Evolutionary conservation across 2,888 invertebrate genomes (phyloP).

Genomic region (Scaptomyza parva): DNA sequence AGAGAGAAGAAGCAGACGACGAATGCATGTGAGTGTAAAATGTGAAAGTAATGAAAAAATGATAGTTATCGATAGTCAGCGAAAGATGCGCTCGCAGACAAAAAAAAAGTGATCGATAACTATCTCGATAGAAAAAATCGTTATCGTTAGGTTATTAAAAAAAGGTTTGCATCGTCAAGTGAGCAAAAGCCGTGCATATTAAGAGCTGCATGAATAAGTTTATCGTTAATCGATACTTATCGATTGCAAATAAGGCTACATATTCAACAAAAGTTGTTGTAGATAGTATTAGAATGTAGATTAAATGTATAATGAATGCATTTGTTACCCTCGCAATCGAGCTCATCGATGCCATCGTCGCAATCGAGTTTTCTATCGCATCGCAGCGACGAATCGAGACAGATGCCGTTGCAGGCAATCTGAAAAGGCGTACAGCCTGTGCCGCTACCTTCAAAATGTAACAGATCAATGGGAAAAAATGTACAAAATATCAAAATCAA

Average conservation of each 20-base stretch:
- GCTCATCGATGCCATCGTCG: constrained; percentile 86
- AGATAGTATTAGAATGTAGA: constrained; percentile 4
- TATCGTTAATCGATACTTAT: constrained; percentile 22
- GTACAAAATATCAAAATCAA: constrained; percentile 4
- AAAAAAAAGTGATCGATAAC: neutral
- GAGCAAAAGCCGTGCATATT: neutral
- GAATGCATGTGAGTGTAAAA: neutral
- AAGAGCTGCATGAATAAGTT: neutral
- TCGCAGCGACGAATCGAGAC: constrained; percentile 84
- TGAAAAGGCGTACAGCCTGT: constrained; percentile 38
- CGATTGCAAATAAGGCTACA: constrained; percentile 1
- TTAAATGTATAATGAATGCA: constrained; percentile 11
- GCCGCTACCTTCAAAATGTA: constrained; percentile 44
- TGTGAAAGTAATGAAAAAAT: neutral
- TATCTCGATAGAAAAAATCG: neutral
- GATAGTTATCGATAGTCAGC: neutral
- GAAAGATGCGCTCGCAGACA: constrained; percentile 2
- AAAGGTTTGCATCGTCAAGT: neutral
- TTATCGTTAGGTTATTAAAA: neutral
- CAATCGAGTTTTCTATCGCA: constrained; percentile 88
- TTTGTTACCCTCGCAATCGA: constrained; percentile 81
- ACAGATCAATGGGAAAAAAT: constrained; percentile 29
- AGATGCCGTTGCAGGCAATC: constrained; percentile 84
- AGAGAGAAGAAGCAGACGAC: neutral
- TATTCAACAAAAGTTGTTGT: constrained; percentile 1